These are phyloP conservation scores for Zeugodacus cucurbitae DNA, from an alignment of 1,140 invertebrate genomes.

Conservation along the genomic window DNA sequence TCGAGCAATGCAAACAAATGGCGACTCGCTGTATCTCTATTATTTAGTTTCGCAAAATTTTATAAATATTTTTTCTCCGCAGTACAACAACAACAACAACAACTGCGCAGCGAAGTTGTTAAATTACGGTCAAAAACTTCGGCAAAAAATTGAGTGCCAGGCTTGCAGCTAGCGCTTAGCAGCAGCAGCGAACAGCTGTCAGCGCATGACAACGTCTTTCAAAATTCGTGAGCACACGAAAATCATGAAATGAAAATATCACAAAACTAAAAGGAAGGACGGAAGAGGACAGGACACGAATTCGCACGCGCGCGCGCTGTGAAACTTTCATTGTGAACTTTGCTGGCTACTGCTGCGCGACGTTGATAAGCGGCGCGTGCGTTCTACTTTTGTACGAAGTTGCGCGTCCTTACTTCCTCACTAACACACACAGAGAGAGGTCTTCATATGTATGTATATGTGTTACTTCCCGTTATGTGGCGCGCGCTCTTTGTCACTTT, in stretches of 20 bases:
- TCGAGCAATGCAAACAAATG: neutral
- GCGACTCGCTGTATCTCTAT: neutral
- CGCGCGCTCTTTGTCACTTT: constrained; percentile 5
- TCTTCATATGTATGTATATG: neutral
- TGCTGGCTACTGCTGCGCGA: neutral
- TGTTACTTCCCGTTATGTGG: neutral
- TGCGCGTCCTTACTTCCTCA: neutral
- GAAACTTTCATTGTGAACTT: neutral
- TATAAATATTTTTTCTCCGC: neutral
- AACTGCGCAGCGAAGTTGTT: neutral
- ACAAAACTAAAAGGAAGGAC: neutral
- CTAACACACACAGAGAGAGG: neutral
- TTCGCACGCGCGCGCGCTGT: neutral
- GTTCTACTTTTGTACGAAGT: neutral
- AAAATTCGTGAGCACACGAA: neutral
- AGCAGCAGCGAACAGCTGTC: neutral
- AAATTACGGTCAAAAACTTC: neutral
- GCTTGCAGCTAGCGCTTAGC: neutral
- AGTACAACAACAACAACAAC: neutral
- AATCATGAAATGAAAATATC: neutral
- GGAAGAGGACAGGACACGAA: too few species aligned
- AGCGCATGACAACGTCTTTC: neutral
- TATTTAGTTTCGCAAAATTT: neutral
- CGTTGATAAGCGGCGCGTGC: neutral
- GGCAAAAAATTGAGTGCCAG: neutral